Evolutionary conservation across 2,888 invertebrate species (phyloP), one percentile per base, ranked within the genome.

Genomic region (Drosophila prostipennis): DNA sequence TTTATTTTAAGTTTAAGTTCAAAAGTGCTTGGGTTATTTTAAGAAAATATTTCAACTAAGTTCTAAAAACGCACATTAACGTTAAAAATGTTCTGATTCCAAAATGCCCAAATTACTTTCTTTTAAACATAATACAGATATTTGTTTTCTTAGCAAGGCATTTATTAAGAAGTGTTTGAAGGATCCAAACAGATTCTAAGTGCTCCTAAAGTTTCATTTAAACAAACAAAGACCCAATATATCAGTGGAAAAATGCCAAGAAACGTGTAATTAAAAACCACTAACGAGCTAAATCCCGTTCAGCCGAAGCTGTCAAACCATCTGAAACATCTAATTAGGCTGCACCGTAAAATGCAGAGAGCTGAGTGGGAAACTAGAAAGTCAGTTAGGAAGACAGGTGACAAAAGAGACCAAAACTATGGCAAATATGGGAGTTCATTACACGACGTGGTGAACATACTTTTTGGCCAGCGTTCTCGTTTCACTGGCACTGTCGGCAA

Each of bases 241-340:
- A 11, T 8, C 23, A 8, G 19, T 2, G 8, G 14, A 23, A 32
- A 32, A 7, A 37, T 34, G 6, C 13, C 32, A 16, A 13, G 8
- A 19, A 32, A 42, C 10, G 10, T 59, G 39, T 46, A 67, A 74
- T 56, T 43, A 23, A 53, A 71, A 67, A 68, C 81, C 79, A 75
- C 82, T 84, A 82, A 82, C 73, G 85, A 79, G 85, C 60, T 76
- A 51, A 59, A 64, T 78, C 70, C 64, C 32, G 54, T 40, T 61
- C 53, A 52, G 43, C 59, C 67, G 67, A 60, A 71, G 68, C 64
- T 78, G 78, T 69, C 74, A 78, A 81, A 73, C 72, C 75, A 70
- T 77, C 39, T 45, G 74, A 79, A 87, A 70, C 76, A 77, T 74
- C 82, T 87, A 84, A 87, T 83, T 83, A 87, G 79, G 64, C 69